phyloP scores from a whole-genome alignment of 2,113 vertebrate species.

The Pseudorectes ferrugineus region DNA sequence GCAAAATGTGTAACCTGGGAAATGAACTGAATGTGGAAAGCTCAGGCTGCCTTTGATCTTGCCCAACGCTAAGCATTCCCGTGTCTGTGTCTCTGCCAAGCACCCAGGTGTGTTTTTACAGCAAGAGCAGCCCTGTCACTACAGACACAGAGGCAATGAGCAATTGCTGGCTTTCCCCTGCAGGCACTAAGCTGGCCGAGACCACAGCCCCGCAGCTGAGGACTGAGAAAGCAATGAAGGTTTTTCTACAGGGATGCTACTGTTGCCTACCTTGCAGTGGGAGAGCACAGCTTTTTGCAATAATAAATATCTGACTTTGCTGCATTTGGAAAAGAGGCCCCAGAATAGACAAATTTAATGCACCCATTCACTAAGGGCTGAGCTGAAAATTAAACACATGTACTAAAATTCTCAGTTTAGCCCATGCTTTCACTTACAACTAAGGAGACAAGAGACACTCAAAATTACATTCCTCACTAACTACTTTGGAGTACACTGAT shows the following conservation, averaged over 20 bases:
- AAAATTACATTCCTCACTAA: not conserved
- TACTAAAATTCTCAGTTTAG: not conserved
- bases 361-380: not conserved
- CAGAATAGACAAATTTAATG: not conserved
- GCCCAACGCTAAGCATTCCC: not conserved
- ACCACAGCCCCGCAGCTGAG: not conserved
- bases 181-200: not conserved
- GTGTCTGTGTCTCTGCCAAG: not conserved
- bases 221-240: not conserved
- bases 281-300: not conserved
- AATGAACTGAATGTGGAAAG: not conserved
- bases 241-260: not conserved
- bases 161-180: not conserved
- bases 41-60: constrained; percentile 9
- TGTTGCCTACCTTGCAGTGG: not conserved
- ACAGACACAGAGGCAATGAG: not conserved
- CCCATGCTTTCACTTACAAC: not conserved
- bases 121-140: not conserved
- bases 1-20: not conserved
- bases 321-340: not conserved
- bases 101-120: not conserved
- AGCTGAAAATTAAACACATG: not conserved
- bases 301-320: not conserved
- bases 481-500: not conserved
- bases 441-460: not conserved